Evolutionary conservation across 2,888 invertebrate genomes (phyloP), one percentile per base, ranked within the genome.

Genomic region (Microchrysa polita): DNA sequence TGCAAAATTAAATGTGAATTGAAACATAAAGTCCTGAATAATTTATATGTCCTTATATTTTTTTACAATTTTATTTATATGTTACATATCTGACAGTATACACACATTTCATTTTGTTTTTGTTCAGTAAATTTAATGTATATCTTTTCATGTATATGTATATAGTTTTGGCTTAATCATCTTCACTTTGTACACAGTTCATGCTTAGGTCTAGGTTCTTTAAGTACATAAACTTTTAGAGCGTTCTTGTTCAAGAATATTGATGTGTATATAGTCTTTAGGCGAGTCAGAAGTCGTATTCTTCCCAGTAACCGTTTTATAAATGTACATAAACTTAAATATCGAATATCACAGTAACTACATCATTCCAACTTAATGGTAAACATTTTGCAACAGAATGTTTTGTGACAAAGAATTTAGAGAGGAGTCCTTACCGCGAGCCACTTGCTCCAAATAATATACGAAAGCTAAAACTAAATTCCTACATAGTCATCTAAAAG

Each of bases 321-420:
- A 34, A 57, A 53, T 53, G 27, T 67, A 55, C 55, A 55, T 12
- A 69, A 75, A 74, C 75, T 75, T 75, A 75, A 75, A 75, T 75
- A 73, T 75, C 75, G 73, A 75, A 73, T 75, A 75, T 75, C 75
- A 75, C 75, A 75, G 75, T 73, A 72, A 73, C 69, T 67, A 75
- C 73, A 48, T 20, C 48, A 48, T 20, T 65, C 1, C 16, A 65
- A 65, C 65, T 65, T 65, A 65, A 65, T 22, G 4, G 12, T 48
- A 65, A n/a, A 48, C 5, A 18, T 22, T 48, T 44, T 48, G 12
- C 48, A 48, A 34, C n/a, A 65, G 48, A 65, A 48, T 48, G 7
- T 34, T n/a, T 2, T 34, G 48, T 42, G 65, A 14, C 48, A 65
- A 44, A 18, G 20, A 57, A 16, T 52, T 2, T 52, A 52, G n/a